Percentiles rank a stretch among this genome's conserved stretches.
These are phyloP conservation scores for Labrus mixtus DNA, from an alignment of 2,113 vertebrate genomes.

Conservation along the genomic window DNA sequence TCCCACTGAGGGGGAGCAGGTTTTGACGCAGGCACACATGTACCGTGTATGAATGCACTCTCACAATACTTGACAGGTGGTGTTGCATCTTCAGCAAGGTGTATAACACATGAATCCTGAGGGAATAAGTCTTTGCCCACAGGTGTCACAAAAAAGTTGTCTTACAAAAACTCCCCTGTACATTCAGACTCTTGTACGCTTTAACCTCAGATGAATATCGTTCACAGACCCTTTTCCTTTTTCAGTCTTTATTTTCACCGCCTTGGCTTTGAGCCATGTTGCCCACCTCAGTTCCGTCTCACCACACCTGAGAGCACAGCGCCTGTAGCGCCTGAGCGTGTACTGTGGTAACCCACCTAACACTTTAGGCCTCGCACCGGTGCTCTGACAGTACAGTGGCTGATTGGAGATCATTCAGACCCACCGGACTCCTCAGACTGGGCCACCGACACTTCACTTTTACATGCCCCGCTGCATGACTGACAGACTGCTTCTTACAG, in stretches of 20 bases:
- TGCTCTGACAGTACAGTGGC: slow-evolving; percentile 48
- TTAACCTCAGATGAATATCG: slow-evolving; percentile 18
- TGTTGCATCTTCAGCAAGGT: background rate
- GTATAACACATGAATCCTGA: slow-evolving; percentile 12
- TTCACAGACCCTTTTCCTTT: background rate
- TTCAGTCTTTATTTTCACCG: background rate
- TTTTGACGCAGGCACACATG: background rate
- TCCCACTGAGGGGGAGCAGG: slow-evolving; percentile 44
- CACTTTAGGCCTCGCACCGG: slow-evolving; percentile 29
- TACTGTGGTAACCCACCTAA: slow-evolving; percentile 16
- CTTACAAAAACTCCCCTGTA: background rate
- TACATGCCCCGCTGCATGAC: slow-evolving; percentile 58
- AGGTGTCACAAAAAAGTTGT: background rate
- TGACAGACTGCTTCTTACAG: slow-evolving; percentile 51
- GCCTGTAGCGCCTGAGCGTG: slow-evolving; percentile 13
- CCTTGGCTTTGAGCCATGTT: slow-evolving; percentile 5
- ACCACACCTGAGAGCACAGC: slow-evolving; percentile 51
- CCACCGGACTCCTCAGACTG: slow-evolving; percentile 40
- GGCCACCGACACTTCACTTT: slow-evolving; percentile 42
- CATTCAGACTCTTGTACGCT: background rate
- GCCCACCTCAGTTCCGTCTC: slow-evolving; percentile 29
- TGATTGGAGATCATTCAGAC: slow-evolving; percentile 67
- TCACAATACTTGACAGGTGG: slow-evolving; percentile 23
- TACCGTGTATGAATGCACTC: background rate
- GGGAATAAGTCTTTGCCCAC: background rate